A percentile compares a stretch with the other conserved stretches of the same genome.
Conservation (phyloP, 2,888 invertebrate species). For the Gerris lacustris region DNA sequence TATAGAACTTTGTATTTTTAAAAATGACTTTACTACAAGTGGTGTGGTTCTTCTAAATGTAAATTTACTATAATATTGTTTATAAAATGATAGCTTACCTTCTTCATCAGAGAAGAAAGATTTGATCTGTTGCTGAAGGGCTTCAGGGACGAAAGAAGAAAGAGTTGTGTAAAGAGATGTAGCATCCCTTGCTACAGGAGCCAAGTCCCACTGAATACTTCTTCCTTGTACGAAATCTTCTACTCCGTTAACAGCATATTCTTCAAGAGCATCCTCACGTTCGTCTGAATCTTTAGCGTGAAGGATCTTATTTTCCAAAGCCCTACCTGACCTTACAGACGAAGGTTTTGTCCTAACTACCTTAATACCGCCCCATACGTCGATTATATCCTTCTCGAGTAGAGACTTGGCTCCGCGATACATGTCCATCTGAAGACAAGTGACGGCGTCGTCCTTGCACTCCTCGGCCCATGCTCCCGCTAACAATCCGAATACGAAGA, state of each 20-base stretch:
- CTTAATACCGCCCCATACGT: constrained; percentile 44
- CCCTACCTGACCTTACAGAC: constrained; percentile 32
- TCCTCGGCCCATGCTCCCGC: constrained; percentile 35
- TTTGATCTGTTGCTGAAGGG: constrained; percentile 45
- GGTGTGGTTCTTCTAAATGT: too few relatives aligned
- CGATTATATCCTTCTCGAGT: constrained; percentile 46
- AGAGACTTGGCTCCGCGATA: constrained; percentile 47
- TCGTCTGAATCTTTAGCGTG: constrained; percentile 41
- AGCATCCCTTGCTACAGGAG: constrained; percentile 37
- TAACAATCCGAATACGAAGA: neutral
- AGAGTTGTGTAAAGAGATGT: constrained; percentile 34
- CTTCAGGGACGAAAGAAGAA: constrained; percentile 36
- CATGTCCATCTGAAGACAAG: constrained; percentile 46
- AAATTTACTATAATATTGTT: too few relatives aligned
- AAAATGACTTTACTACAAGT: too few relatives aligned
- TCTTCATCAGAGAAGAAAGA: constrained; percentile 6
- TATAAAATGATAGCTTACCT: neutral
- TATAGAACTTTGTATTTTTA: too few relatives aligned
- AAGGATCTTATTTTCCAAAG: constrained; percentile 36
- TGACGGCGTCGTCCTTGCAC: constrained; percentile 48
- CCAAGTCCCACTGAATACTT: constrained; percentile 42
- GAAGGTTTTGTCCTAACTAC: constrained; percentile 36
- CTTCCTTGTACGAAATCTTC: constrained; percentile 46
- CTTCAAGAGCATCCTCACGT: constrained; percentile 46
- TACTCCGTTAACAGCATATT: constrained; percentile 44